Evolutionary conservation across 2,797 vertebrate genomes (phyloP).

Genomic region (Xenentodon cancila): DNA sequence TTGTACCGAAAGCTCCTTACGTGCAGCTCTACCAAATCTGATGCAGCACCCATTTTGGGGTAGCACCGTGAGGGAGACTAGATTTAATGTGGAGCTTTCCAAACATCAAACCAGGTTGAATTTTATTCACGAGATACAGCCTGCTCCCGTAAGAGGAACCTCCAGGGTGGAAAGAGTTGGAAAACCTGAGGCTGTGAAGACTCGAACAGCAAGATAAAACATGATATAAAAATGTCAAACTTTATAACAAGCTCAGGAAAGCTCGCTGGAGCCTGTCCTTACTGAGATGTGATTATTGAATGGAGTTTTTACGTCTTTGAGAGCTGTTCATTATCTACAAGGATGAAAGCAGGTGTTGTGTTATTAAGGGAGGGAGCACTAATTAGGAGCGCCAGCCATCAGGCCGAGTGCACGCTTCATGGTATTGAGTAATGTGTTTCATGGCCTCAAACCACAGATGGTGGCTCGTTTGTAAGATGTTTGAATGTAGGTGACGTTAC

Average conservation of each 20-base stretch:
- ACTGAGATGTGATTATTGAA: slow-evolving; percentile 18
- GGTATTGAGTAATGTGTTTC: slow-evolving; percentile 20
- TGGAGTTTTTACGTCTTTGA: slow-evolving; percentile 16
- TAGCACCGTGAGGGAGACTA: too few species aligned
- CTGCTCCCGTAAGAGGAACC: background rate
- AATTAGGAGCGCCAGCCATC: slow-evolving; percentile 26
- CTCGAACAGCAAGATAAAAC: background rate
- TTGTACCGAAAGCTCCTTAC: background rate
- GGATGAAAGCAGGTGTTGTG: slow-evolving; percentile 22
- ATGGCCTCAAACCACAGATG: slow-evolving; percentile 15
- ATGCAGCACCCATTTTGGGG: too few species aligned
- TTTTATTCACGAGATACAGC: background rate
- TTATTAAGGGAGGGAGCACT: slow-evolving; percentile 38
- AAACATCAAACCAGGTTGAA: background rate
- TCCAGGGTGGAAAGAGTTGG: background rate
- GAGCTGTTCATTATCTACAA: slow-evolving; percentile 31
- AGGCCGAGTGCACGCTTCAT: slow-evolving; percentile 40
- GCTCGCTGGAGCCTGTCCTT: slow-evolving; percentile 3
- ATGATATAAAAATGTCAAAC: slow-evolving; percentile 10
- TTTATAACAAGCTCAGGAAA: background rate
- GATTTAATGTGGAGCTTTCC: background rate
- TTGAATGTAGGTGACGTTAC: background rate
- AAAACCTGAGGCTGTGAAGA: background rate
- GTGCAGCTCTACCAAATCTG: background rate
- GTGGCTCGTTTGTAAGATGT: slow-evolving; percentile 1